Conservation (phyloP, 2,888 invertebrate genomes). For the Nemoura dubitans region DNA sequence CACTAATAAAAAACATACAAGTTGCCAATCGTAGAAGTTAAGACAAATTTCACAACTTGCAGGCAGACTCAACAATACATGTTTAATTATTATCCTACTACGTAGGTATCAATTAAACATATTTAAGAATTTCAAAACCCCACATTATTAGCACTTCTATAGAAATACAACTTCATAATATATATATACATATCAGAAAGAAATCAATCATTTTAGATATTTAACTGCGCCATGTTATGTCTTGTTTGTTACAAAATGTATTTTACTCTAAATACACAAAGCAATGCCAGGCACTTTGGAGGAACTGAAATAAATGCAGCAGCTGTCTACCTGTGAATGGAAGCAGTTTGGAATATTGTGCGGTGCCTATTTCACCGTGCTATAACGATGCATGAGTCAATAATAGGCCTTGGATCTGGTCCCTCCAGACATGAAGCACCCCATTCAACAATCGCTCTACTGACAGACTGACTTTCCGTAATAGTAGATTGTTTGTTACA, state of each 20-base stretch:
- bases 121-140: background rate
- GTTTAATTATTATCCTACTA: constrained; percentile 15
- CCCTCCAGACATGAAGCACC: background rate
- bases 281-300: constrained; percentile 32
- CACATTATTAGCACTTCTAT: background rate
- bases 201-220: background rate
- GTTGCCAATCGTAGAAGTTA: no score
- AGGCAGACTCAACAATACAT: background rate
- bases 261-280: background rate
- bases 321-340: background rate
- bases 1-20: no score
- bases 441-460: background rate
- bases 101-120: background rate
- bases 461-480: background rate
- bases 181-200: background rate
- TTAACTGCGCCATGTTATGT: background rate
- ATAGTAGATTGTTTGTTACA: background rate
- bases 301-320: constrained; percentile 17
- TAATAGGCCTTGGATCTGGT: constrained; percentile 24
- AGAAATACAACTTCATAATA: background rate
- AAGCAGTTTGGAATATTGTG: constrained; percentile 18
- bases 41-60: background rate
- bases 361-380: background rate
- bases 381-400: background rate
- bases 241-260: background rate